phyloP scores from a whole-genome alignment of 2,888 invertebrate genomes.

The Coronaproctus castanopsis region DNA sequence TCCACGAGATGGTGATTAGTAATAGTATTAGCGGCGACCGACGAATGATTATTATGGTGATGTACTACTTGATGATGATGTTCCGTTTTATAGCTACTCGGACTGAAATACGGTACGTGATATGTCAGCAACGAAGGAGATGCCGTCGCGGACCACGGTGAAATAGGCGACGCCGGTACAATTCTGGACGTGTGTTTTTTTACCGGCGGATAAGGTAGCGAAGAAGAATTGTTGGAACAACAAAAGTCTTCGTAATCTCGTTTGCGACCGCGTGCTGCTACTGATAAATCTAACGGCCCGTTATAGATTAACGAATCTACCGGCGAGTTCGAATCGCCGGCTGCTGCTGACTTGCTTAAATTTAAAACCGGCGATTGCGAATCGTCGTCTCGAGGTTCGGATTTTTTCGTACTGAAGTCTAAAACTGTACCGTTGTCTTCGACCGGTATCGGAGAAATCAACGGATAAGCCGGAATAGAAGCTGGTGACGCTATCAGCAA shows the following conservation, averaged over 20 bases:
- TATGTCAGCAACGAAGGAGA: constrained; percentile 53
- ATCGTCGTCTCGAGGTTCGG: constrained; percentile 26
- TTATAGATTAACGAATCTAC: constrained; percentile 29
- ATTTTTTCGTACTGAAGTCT: constrained; percentile 58
- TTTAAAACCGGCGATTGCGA: constrained; percentile 45
- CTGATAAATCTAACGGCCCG: constrained; percentile 14
- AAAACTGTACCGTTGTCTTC: constrained; percentile 30
- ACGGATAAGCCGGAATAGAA: constrained; percentile 30
- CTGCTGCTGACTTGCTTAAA: constrained; percentile 36
- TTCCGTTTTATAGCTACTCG: constrained; percentile 26
- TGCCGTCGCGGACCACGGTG: constrained; percentile 41
- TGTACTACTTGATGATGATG: constrained; percentile 33
- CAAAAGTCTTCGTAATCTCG: constrained; percentile 26
- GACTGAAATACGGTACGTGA: constrained; percentile 48
- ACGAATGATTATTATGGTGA: constrained; percentile 23
- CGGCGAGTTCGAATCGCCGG: constrained; percentile 31
- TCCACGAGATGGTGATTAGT: constrained; percentile 45
- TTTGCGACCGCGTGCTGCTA: constrained; percentile 25
- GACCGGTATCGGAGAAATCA: constrained; percentile 17
- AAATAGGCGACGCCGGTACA: constrained; percentile 17
- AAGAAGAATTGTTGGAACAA: not conserved
- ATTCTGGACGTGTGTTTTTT: constrained; percentile 11
- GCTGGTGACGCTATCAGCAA: constrained; percentile 50
- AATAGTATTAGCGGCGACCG: constrained; percentile 40
- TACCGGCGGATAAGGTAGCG: not conserved